These are phyloP conservation scores for Drosophila erecta DNA, from an alignment of 1,140 invertebrate species.

Conservation along the genomic window DNA sequence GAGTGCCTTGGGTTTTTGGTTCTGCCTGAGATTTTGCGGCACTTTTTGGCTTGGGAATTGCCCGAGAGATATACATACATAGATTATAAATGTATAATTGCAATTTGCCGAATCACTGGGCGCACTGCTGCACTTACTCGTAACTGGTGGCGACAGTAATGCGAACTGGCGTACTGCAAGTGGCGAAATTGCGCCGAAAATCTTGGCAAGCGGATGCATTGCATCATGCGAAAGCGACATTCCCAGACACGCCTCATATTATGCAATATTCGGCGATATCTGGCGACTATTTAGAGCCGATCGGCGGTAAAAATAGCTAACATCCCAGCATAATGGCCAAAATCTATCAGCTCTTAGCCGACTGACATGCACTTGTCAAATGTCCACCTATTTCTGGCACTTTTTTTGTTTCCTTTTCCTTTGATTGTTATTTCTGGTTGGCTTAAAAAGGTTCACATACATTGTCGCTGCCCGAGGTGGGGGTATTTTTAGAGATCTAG, in stretches of 20 bases:
- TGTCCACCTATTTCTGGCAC: slow-evolving; percentile 68
- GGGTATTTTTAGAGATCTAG: slow-evolving; percentile 51
- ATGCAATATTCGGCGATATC: slow-evolving; percentile 64
- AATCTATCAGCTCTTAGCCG: slow-evolving; percentile 20
- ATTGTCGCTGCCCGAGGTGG: slow-evolving; percentile 46
- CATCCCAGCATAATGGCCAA: slow-evolving; percentile 36
- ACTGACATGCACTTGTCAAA: slow-evolving; percentile 81
- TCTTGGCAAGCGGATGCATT: slow-evolving; percentile 66
- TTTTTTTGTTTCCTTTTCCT: slow-evolving; percentile 25
- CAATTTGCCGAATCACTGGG: slow-evolving; percentile 57
- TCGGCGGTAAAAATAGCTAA: slow-evolving; percentile 32
- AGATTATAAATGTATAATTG: slow-evolving; percentile 55
- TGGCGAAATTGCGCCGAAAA: slow-evolving; percentile 51
- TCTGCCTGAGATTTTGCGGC: slow-evolving; percentile 20
- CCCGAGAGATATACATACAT: slow-evolving; percentile 26
- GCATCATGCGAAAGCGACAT: slow-evolving; percentile 75
- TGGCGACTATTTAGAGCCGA: slow-evolving; percentile 62
- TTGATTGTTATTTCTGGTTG: slow-evolving; percentile 48
- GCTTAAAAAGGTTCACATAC: slow-evolving; percentile 65
- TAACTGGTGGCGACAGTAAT: slow-evolving; percentile 63
- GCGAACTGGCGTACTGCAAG: slow-evolving; percentile 14
- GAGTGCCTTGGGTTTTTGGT: background rate
- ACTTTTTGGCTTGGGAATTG: slow-evolving; percentile 39
- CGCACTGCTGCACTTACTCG: slow-evolving; percentile 36
- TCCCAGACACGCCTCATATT: slow-evolving; percentile 77